phyloP scores from a whole-genome alignment of 2,888 invertebrate genomes.

The Parapristionchus giblindavisi region DNA sequence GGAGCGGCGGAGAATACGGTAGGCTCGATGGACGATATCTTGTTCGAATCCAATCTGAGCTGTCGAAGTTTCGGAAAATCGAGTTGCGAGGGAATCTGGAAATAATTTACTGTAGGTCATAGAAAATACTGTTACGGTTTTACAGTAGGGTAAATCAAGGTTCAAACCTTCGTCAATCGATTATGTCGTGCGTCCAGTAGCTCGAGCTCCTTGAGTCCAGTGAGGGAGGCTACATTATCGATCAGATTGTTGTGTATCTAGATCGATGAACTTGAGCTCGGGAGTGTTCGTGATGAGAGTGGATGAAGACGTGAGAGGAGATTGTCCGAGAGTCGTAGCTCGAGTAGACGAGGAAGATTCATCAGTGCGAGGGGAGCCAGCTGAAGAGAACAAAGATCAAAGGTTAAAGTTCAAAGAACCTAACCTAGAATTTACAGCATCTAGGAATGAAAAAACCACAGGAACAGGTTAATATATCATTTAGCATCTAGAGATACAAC shows the following conservation, averaged over 20 bases:
- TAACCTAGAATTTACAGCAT: neutral
- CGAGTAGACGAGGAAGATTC: constrained; percentile 80
- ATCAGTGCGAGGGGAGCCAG: constrained; percentile 78
- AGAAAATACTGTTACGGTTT: too few species aligned
- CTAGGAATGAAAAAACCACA: too few species aligned
- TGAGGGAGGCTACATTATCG: constrained; percentile 77
- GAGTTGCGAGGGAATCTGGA: neutral
- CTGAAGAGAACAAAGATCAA: constrained; percentile 36
- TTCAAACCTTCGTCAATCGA: constrained; percentile 31
- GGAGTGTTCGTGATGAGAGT: constrained; percentile 87
- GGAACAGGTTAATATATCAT: too few species aligned
- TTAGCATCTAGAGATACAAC: too few species aligned
- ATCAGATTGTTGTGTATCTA: constrained; percentile 83
- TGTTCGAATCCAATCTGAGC: constrained; percentile 75
- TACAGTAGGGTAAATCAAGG: too few species aligned
- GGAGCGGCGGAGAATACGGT: constrained; percentile 86
- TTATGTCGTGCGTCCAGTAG: constrained; percentile 25
- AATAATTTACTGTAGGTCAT: too few species aligned
- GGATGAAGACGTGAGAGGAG: constrained; percentile 80
- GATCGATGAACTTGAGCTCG: constrained; percentile 77
- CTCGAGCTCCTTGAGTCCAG: constrained; percentile 79
- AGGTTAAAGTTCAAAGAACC: neutral
- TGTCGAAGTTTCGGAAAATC: constrained; percentile 65
- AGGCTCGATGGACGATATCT: constrained; percentile 79
- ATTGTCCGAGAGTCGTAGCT: constrained; percentile 75